Conservation (phyloP, 2,888 invertebrate species). For the Papilio elwesi region DNA sequence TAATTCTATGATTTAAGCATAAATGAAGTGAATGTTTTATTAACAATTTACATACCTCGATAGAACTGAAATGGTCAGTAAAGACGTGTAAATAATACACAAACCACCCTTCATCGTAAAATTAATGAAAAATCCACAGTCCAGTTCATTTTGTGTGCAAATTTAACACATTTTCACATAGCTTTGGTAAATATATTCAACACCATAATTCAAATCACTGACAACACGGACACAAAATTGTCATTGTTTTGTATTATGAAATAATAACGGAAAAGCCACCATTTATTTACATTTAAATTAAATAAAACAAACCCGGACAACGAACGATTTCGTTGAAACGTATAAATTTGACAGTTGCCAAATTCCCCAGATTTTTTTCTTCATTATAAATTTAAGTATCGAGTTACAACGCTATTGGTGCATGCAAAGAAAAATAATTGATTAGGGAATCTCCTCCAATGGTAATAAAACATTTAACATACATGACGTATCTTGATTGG, state of each 20-base stretch:
- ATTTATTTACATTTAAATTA: slow-evolving; percentile 43
- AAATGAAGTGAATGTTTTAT: slow-evolving; percentile 5
- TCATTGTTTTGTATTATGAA: slow-evolving; percentile 26
- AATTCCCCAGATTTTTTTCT: slow-evolving; percentile 53
- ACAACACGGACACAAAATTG: slow-evolving; percentile 31
- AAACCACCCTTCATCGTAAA: slow-evolving; percentile 86
- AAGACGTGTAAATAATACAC: slow-evolving; percentile 84
- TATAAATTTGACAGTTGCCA: slow-evolving; percentile 65
- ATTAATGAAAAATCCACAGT: slow-evolving; percentile 77
- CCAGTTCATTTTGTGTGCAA: slow-evolving; percentile 80
- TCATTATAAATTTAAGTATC: slow-evolving; percentile 41
- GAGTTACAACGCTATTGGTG: slow-evolving; percentile 55
- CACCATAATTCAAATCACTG: slow-evolving; percentile 37
- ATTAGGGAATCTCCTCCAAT: slow-evolving; percentile 60
- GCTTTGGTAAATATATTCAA: slow-evolving; percentile 49
- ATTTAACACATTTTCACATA: slow-evolving; percentile 71
- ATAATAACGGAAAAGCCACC: slow-evolving; percentile 42
- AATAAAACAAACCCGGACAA: slow-evolving; percentile 47
- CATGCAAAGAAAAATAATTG: slow-evolving; percentile 45
- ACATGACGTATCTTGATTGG: slow-evolving; percentile 56
- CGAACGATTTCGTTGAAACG: slow-evolving; percentile 59
- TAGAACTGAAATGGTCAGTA: slow-evolving; percentile 84
- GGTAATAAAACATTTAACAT: slow-evolving; percentile 66
- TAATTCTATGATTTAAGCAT: slow-evolving; percentile 19
- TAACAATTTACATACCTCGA: slow-evolving; percentile 75